phyloP scores from a whole-genome alignment of 2,888 invertebrate species.

The Ectemnius continuus region DNA sequence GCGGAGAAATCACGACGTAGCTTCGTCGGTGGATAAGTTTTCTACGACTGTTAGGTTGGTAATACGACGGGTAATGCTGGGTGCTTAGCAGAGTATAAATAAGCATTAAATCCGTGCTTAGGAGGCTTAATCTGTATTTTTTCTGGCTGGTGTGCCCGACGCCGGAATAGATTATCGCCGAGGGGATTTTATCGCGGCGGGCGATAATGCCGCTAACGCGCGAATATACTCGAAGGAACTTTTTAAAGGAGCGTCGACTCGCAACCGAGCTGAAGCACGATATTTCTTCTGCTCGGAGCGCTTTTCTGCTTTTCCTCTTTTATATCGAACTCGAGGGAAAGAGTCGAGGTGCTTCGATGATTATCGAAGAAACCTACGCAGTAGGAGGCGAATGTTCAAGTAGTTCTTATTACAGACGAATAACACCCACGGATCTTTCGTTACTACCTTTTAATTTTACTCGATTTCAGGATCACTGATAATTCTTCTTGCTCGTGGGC shows the following conservation, averaged over 20 bases:
- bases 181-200: constrained; percentile 70
- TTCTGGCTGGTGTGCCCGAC: constrained; percentile 57
- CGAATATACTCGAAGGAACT: constrained; percentile 55
- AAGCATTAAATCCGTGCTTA: constrained; percentile 78
- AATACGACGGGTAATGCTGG: constrained; percentile 74
- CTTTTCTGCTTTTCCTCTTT: background rate
- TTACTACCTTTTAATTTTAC: constrained; percentile 54
- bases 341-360: background rate
- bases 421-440: background rate
- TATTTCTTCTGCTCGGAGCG: constrained; percentile 14
- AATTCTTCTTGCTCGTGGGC: constrained; percentile 47
- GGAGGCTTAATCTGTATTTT: constrained; percentile 77
- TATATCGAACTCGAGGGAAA: constrained; percentile 13
- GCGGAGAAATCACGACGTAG: constrained; percentile 21
- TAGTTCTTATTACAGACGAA: background rate
- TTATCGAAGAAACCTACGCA: constrained; percentile 1
- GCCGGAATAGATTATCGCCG: constrained; percentile 74
- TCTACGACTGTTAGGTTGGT: constrained; percentile 62
- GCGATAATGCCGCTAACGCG: constrained; percentile 68
- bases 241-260: constrained; percentile 47
- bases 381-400: background rate
- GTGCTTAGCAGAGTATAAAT: constrained; percentile 77
- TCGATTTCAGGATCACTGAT: constrained; percentile 39
- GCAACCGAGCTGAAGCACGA: constrained; percentile 20
- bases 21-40: constrained; percentile 53